Evolutionary conservation across 2,797 vertebrate species (phyloP), one percentile per base, ranked within the genome.

Genomic region (Pseudochaenichthys georgianus): DNA sequence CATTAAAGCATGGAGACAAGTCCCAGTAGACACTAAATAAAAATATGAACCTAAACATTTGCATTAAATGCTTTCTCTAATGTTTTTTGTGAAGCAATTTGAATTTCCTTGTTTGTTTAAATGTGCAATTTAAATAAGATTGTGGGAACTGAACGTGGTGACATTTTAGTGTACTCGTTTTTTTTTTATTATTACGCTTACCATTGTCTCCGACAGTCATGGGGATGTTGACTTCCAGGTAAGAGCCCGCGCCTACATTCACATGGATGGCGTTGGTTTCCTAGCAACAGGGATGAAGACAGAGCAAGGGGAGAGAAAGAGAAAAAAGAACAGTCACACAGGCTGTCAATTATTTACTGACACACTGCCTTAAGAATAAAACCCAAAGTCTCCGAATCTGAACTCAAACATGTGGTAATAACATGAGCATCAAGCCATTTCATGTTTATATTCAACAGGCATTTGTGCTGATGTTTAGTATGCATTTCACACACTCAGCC

Each of bases 261-360:
- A 99, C 98, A 93, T 99, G 98, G 38, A 99, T 95, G 81, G 98
- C 98, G 87, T 99, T 99, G 8, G 98, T 99, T 94, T 99, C 98
- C 98, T 99, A 88, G 48, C 43, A 88, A 86, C 71, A 87, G 61
- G 47, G 55, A 81, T 28, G 41, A 77, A 68, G 41, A 73, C 7
- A n/a, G 62, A 71, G 75, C 31, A 60, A 52, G 9, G n/a, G 43
- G 7, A 12, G 17, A 28, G n/a, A 48, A 51, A 38, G 15, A 65
- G 64, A 10, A 68, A 72, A 75, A 15, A 81, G 54, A 55, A 47
- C 64, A 34, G 46, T 82, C 41, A 81, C 9, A 60, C 21, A 55
- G 17, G 51, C 53, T 71, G 70, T 79, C 34, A 74, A 28, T 28
- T 28, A 28, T 28, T 34, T 21, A 66, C 31, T 70, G 34, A 55